Percentiles rank a stretch among this genome's conserved stretches.
phyloP scores from a whole-genome alignment of 1,140 invertebrate species.

The Bombus affinis region DNA sequence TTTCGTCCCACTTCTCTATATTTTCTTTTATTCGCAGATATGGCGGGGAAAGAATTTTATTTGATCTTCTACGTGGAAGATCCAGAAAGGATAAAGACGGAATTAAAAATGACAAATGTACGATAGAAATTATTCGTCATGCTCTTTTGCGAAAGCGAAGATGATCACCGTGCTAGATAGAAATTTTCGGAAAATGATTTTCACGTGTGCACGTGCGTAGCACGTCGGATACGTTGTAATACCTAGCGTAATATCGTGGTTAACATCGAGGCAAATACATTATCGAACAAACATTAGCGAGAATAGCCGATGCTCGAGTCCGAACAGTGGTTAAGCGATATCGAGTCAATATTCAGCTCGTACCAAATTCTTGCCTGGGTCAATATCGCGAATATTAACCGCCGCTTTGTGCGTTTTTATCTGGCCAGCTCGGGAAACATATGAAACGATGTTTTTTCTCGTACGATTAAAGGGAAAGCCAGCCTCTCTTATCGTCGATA shows the following conservation, averaged over 20 bases:
- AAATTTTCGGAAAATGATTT: no score
- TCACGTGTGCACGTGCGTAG: not conserved
- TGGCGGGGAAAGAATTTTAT: no score
- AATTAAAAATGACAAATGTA: no score
- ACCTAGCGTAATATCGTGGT: not conserved
- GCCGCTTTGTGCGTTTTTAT: conserved; percentile 11
- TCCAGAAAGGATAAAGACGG: no score
- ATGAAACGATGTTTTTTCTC: not conserved
- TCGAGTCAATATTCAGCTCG: conserved; percentile 24
- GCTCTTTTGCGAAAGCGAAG: no score
- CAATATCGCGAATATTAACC: conserved; percentile 8
- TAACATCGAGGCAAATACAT: not conserved
- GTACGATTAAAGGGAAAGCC: not conserved
- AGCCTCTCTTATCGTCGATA: not conserved
- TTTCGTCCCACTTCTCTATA: not conserved
- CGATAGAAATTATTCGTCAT: no score
- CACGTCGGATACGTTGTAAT: not conserved
- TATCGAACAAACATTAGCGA: conserved; percentile 14
- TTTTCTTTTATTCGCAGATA: no score
- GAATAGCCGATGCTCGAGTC: not conserved
- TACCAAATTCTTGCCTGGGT: conserved; percentile 12
- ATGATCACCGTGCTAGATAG: no score
- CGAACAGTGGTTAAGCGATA: conserved; percentile 22
- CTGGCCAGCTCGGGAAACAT: not conserved
- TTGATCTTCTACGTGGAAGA: no score